Evolutionary conservation across 2,888 invertebrate species (phyloP), one percentile per base, ranked within the genome.

Genomic region (Cheilosia variabilis): DNA sequence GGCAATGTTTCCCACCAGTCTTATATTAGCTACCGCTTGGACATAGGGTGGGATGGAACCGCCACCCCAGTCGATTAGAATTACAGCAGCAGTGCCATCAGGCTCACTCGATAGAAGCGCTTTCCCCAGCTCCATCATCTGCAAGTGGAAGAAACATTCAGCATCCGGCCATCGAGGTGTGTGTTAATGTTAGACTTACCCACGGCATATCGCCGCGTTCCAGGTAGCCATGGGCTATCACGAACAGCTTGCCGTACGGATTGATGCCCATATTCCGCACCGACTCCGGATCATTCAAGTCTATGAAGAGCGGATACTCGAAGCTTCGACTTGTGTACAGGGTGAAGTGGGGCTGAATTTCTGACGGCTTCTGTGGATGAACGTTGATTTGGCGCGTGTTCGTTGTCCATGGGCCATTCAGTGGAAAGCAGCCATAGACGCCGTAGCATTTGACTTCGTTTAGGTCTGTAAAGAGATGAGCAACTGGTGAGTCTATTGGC

Each of bases 21-120:
- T 93, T 22, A 97, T 97, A 90, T 98, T 98, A 1, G 98, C 97
- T 2, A 97, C 97, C 0, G 98, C 98, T 91, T 98, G 97, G 0
- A 96, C 96, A 90, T 98, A 98, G 0, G 97, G 97, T 0, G 97
- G 97, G 84, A 95, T 95, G 0, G 97, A 96, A 0, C 97, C 98
- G 5, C 95, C 95, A 79, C 96, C 94, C 98, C 98, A 98, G 90
- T 97, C 97, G 2, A 98, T 94, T 0, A 96, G 93, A 15, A 97
- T 93, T 0, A 97, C 96, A 68, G 96, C 96, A 52, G 95, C 95
- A 63, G 95, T 94, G 50, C 95, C 95, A 69, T 95, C 94, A 1
- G 94, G 93, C 88, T 94, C 93, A 19, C 93, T 87, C 55, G 92
- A 92, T 7, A 98, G 91, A n/a, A 98, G 92, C 34, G 96, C 95